Conservation (phyloP, 2,113 vertebrate species). For the Apeltes quadracus region DNA sequence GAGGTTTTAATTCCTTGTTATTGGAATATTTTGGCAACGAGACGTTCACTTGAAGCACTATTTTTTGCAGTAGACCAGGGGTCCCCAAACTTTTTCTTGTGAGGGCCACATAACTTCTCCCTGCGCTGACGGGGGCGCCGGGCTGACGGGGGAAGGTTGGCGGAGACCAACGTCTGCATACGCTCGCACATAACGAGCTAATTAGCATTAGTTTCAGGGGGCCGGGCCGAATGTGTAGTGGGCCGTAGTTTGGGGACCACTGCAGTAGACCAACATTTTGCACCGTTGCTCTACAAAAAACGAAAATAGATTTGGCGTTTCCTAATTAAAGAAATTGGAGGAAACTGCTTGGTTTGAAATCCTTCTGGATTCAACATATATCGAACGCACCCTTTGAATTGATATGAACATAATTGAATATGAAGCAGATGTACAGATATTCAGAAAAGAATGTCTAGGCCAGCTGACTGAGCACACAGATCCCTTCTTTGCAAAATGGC, state of each 20-base stretch:
- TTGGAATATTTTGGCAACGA: slow-evolving; percentile 9
- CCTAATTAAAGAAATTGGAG: not conserved
- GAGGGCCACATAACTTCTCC: too few relatives aligned
- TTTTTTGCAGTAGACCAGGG: not conserved
- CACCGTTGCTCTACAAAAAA: not conserved
- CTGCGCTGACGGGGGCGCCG: too few relatives aligned
- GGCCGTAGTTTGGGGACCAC: too few relatives aligned
- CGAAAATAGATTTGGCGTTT: slow-evolving; percentile 1
- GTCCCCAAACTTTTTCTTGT: too few relatives aligned
- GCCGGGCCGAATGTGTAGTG: too few relatives aligned
- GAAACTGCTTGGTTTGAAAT: not conserved
- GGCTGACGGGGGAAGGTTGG: too few relatives aligned
- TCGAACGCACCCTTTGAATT: not conserved
- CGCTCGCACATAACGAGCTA: too few relatives aligned
- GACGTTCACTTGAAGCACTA: not conserved
- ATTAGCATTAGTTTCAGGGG: too few relatives aligned
- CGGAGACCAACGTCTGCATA: too few relatives aligned
- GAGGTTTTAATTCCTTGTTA: slow-evolving; percentile 14
- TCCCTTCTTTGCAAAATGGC: not conserved
- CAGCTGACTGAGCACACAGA: not conserved
- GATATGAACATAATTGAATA: not conserved
- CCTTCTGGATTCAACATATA: not conserved
- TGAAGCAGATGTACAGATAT: not conserved
- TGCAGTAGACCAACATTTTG: slow-evolving; percentile 2
- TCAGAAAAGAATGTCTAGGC: not conserved